These are phyloP conservation scores for Drosophila seclusa DNA, from an alignment of 2,888 invertebrate genomes.

Conservation along the genomic window DNA sequence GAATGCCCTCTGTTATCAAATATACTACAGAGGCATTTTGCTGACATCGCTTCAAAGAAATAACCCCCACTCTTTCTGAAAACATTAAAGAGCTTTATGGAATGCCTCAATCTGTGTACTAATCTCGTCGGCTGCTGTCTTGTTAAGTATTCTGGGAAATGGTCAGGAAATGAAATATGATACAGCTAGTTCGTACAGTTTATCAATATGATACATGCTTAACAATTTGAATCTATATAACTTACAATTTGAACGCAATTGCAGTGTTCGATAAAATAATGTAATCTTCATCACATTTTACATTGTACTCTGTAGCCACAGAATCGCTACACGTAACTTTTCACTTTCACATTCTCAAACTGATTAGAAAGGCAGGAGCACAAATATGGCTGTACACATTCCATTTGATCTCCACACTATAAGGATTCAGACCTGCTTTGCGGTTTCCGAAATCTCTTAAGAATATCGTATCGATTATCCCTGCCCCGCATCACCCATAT, in stretches of 20 bases:
- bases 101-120: neutral
- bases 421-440: neutral
- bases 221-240: neutral
- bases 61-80: neutral
- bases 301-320: neutral
- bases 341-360: rapidly evolving
- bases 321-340: rapidly evolving
- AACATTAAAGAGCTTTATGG: neutral
- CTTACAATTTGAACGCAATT: neutral
- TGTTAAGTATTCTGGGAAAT: neutral
- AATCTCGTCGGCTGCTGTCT: neutral
- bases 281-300: no score
- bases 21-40: neutral
- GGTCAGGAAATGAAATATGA: neutral
- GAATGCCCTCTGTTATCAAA: neutral
- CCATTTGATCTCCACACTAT: neutral
- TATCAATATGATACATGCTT: neutral
- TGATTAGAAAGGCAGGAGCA: neutral
- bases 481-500: neutral
- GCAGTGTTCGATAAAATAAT: neutral
- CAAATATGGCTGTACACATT: neutral
- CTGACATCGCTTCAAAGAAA: no score
- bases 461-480: neutral
- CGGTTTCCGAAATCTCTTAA: neutral
- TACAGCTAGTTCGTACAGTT: neutral